Evolutionary conservation across 1,140 invertebrate species (phyloP).

Genomic region (Drosophila insularis): DNA sequence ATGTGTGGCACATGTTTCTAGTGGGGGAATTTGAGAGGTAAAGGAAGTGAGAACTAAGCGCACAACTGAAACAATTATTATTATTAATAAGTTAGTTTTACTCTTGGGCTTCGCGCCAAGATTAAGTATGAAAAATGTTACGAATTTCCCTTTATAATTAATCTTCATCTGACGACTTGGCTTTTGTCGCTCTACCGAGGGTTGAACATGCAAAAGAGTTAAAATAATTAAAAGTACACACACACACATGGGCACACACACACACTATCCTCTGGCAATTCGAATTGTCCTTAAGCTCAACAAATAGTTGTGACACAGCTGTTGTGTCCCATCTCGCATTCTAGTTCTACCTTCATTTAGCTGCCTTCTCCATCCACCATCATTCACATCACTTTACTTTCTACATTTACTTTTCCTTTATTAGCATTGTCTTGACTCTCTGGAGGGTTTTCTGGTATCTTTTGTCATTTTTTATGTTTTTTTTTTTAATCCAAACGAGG

Average conservation of each 20-base stretch:
- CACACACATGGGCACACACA: conserved; percentile 22
- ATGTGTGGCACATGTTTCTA: conserved; percentile 26
- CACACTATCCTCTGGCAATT: conserved; percentile 8
- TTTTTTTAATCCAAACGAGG: too few relatives aligned
- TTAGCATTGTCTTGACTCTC: not conserved
- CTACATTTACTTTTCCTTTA: not conserved
- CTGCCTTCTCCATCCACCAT: not conserved
- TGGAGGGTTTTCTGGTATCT: too few relatives aligned
- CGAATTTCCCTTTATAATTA: conserved; percentile 72
- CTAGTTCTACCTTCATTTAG: not conserved
- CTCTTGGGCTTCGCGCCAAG: conserved; percentile 59
- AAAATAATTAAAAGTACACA: conserved; percentile 75
- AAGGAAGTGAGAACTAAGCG: conserved; percentile 28
- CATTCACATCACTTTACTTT: not conserved
- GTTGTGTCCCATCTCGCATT: conserved; percentile 38
- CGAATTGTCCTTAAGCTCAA: conserved; percentile 63
- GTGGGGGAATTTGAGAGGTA: not conserved
- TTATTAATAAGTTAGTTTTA: conserved; percentile 79
- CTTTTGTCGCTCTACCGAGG: not conserved
- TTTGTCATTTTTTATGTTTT: too few relatives aligned
- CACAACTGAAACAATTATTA: conserved; percentile 75
- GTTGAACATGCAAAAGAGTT: conserved; percentile 68
- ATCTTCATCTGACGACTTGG: conserved; percentile 66
- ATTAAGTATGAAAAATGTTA: conserved; percentile 79
- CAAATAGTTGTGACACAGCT: conserved; percentile 63